These are phyloP conservation scores for Mesoclemmys tuberculata DNA, from an alignment of 2,113 vertebrate genomes.

Conservation along the genomic window DNA sequence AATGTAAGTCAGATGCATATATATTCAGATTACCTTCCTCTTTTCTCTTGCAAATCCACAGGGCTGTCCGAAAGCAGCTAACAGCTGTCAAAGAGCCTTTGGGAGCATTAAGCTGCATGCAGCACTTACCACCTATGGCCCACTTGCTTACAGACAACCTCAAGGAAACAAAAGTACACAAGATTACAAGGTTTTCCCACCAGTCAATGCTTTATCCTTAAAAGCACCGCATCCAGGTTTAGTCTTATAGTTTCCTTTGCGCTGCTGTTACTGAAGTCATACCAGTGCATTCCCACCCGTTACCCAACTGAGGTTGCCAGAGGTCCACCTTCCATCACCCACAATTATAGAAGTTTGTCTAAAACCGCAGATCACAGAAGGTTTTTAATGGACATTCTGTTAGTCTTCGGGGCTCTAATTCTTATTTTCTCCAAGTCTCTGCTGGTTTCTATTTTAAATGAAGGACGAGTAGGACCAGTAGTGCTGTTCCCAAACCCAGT, in stretches of 20 bases:
- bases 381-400: background rate
- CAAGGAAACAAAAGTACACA: background rate
- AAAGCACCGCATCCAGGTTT: background rate
- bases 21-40: slow-evolving; percentile 2
- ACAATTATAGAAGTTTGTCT: background rate
- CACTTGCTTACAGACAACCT: background rate
- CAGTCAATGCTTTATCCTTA: background rate
- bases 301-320: background rate
- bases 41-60: slow-evolving; percentile 16
- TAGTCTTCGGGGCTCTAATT: background rate
- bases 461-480: background rate
- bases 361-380: background rate
- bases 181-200: background rate
- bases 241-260: background rate
- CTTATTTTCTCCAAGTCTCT: background rate
- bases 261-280: background rate
- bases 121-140: background rate
- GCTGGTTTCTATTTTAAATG: background rate
- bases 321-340: background rate
- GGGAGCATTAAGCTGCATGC: background rate
- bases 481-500: background rate
- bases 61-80: background rate
- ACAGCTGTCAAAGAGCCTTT: background rate
- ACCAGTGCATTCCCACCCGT: background rate
- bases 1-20: background rate